A percentile compares a stretch with the other conserved stretches of the same genome.
phyloP scores from a whole-genome alignment of 2,888 invertebrate species.

The Leucophenga montana region DNA sequence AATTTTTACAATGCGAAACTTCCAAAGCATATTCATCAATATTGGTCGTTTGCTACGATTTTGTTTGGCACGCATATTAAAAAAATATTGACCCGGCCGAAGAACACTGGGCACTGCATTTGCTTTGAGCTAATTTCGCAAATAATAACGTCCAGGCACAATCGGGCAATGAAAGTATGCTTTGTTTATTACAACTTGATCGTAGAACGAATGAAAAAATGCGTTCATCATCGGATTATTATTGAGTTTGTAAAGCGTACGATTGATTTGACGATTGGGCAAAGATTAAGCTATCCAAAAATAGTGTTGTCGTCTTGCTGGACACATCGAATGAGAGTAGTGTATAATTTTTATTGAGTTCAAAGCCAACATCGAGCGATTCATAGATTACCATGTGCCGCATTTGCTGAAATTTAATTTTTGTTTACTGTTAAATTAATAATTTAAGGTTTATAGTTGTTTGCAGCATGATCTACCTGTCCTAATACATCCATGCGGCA shows the following conservation, averaged over 20 bases:
- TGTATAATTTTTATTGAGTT: no score
- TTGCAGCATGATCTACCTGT: no score
- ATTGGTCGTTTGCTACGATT: background rate
- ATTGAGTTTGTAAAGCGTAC: background rate
- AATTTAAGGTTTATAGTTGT: no score
- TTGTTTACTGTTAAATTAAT: no score
- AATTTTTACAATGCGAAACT: no score
- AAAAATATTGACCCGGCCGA: background rate
- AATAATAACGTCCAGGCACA: background rate
- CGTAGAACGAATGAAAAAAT: background rate
- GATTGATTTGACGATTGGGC: background rate
- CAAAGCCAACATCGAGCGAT: background rate
- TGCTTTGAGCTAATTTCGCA: background rate
- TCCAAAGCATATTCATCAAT: background rate
- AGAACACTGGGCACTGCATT: background rate
- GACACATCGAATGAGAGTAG: background rate
- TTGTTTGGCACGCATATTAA: no score
- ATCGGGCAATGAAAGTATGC: constrained; percentile 1
- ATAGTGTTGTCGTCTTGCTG: background rate
- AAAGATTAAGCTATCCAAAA: background rate
- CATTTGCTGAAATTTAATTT: no score
- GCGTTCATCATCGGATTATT: constrained; percentile 1
- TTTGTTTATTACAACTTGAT: background rate
- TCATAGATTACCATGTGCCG: background rate
- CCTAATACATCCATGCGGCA: no score